Base-by-base conservation (phyloP, 2,113 vertebrate species). In the Cisticola juncidis region DNA sequence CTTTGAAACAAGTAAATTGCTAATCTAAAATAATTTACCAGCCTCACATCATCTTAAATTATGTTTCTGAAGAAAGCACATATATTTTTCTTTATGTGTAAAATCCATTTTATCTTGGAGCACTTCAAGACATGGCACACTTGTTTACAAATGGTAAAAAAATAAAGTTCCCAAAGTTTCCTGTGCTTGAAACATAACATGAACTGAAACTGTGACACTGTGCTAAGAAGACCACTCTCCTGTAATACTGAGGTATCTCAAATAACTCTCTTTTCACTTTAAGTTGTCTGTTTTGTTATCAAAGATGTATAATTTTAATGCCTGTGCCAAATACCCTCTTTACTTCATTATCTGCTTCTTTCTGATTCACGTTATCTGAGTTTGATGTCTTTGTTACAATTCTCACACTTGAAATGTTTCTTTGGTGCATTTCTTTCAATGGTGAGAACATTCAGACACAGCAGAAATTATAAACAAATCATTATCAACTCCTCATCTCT, bases 311-410 rank as follows among this genome's bases (percentile, higher is more conserved):
- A 2, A 29, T 51, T 81, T 50, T 3, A 77, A 77, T 14, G 22
- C 8, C 4, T 54, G 9, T 54, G 13, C 4, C 12, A 69, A 94
- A 90, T 38, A 56, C 2, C 0, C 0, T 51, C 4, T 48, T 85
- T 15, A 31, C 0, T 15, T 9, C 4, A 26, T 68, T 69, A 44
- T 45, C 33, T 72, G 5, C 13, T 61, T 69, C 40, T 47, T 78
- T 16, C 21, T 62, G n/a, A 20, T 53, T 78, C 28, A 19, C 8
- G 36, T 73, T 56, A 57, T 48, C 28, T 5, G 7, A 45, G 18
- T 79, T 81, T 0, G 0, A 19, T 57, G 11, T 5, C 6, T 70
- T 53, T n/a, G 5, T 60, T 35, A 56, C 14, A 21, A 3, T 53
- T 70, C n/a, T 76, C 42, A 28, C 14, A 23, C 5, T 64, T 53